Evolutionary conservation across 1,140 invertebrate genomes (phyloP).

Genomic region (Drosophila kepulauana): DNA sequence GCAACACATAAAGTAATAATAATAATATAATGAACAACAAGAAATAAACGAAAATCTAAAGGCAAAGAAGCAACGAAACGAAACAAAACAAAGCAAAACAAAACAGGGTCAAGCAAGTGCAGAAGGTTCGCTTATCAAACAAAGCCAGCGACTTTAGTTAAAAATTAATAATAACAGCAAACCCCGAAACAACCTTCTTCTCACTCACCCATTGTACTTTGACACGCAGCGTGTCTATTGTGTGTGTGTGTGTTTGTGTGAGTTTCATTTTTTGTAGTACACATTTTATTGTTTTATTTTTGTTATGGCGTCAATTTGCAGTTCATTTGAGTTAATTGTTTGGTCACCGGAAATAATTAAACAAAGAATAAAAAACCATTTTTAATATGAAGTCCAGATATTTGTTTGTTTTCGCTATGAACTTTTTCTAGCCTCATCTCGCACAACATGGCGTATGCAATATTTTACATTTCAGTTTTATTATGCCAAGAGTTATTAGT

Average conservation of each 20-base stretch:
- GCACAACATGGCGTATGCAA: slow-evolving; percentile 63
- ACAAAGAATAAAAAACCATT: slow-evolving; percentile 60
- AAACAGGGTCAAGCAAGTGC: slow-evolving; percentile 6
- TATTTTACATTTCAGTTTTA: slow-evolving; percentile 59
- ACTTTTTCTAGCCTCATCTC: slow-evolving; percentile 40
- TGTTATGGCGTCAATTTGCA: slow-evolving; percentile 57
- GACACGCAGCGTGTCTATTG: slow-evolving; percentile 74
- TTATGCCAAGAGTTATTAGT: slow-evolving; percentile 73
- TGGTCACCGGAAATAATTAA: slow-evolving; percentile 64
- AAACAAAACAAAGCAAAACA: slow-evolving; percentile 5
- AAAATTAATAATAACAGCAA: slow-evolving; percentile 59
- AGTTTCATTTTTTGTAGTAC: background rate
- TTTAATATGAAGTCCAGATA: slow-evolving; percentile 42
- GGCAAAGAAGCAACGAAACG: no score
- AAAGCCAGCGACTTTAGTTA: slow-evolving; percentile 30
- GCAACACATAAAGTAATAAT: slow-evolving; percentile 49
- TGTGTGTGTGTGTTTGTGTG: slow-evolving; percentile 3
- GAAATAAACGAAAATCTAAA: slow-evolving; percentile 8
- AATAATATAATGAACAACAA: slow-evolving; percentile 47
- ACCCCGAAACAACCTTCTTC: background rate
- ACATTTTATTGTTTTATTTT: slow-evolving; percentile 47
- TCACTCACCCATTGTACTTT: slow-evolving; percentile 83
- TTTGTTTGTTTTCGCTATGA: slow-evolving; percentile 38
- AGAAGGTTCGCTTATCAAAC: slow-evolving; percentile 16
- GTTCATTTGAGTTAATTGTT: slow-evolving; percentile 79